Conservation (phyloP, 2,888 invertebrate species). For the Sipunculus nudus region DNA sequence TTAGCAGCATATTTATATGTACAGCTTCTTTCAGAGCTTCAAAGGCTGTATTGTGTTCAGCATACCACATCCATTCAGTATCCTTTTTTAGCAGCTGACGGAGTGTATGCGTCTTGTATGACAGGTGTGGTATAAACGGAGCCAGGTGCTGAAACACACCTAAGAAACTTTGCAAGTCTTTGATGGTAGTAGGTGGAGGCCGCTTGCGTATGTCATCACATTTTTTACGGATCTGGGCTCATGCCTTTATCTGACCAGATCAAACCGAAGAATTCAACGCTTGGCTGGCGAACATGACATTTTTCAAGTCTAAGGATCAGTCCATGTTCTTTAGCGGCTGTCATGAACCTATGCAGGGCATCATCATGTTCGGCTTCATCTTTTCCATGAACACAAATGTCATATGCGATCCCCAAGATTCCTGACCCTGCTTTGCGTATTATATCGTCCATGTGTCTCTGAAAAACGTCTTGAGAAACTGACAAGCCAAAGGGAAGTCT, state of each 20-base stretch:
- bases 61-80: too few species aligned
- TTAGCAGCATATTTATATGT: too few species aligned
- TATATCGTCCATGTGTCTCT: conserved; percentile 8
- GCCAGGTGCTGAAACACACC: conserved; percentile 26
- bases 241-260: conserved; percentile 21
- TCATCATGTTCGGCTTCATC: conserved; percentile 1
- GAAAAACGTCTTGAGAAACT: conserved; percentile 13
- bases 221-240: conserved; percentile 28
- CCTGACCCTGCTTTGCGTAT: not conserved
- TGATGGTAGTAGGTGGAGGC: conserved; percentile 15
- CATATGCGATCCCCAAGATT: conserved; percentile 2
- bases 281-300: not conserved
- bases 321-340: not conserved
- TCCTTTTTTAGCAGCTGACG: conserved; percentile 25
- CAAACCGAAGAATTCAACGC: conserved; percentile 29
- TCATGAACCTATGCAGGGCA: conserved; percentile 1
- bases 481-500: conserved; percentile 10
- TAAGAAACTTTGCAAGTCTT: conserved; percentile 29
- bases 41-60: too few species aligned
- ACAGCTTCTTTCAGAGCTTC: too few species aligned
- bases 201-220: conserved; percentile 20
- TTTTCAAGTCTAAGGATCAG: conserved; percentile 2
- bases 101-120: conserved; percentile 13
- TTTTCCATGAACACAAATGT: conserved; percentile 3
- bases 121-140: conserved; percentile 22